These are phyloP conservation scores for Adelosebastes latens DNA, from an alignment of 2,797 vertebrate species.

Conservation along the genomic window DNA sequence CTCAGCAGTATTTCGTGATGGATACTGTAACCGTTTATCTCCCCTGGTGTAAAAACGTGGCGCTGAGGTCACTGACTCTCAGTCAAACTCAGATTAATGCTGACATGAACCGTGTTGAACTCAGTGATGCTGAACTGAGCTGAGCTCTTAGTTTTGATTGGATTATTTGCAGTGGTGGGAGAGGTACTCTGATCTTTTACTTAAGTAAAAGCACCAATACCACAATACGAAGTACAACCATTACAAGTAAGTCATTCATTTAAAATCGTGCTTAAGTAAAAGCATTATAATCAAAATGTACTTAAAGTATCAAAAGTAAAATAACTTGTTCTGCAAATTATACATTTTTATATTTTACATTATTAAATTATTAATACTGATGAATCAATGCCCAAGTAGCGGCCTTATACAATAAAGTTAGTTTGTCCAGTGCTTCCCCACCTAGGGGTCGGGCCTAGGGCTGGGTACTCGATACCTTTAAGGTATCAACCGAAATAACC, in stretches of 20 bases:
- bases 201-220: background rate
- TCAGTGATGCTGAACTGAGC: conserved; percentile 16
- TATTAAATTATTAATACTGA: background rate
- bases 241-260: background rate
- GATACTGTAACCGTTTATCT: conserved; percentile 64
- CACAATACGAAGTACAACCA: background rate
- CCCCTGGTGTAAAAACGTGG: conserved; percentile 44
- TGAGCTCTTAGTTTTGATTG: background rate
- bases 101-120: conserved; percentile 60
- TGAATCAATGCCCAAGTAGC: background rate
- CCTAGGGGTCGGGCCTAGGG: too few relatives aligned
- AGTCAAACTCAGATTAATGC: conserved; percentile 25
- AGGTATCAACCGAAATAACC: too few relatives aligned
- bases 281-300: background rate
- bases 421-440: background rate
- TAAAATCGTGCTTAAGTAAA: background rate
- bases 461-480: too few relatives aligned
- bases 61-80: conserved; percentile 62
- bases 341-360: background rate
- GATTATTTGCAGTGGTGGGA: background rate
- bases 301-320: background rate
- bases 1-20: conserved; percentile 46
- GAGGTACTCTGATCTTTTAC: background rate
- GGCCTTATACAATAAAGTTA: background rate
- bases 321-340: background rate